A percentile compares a stretch with the other conserved stretches of the same genome.
Evolutionary conservation across 2,113 vertebrate genomes (phyloP).

Genomic region (Stercorarius parasiticus): DNA sequence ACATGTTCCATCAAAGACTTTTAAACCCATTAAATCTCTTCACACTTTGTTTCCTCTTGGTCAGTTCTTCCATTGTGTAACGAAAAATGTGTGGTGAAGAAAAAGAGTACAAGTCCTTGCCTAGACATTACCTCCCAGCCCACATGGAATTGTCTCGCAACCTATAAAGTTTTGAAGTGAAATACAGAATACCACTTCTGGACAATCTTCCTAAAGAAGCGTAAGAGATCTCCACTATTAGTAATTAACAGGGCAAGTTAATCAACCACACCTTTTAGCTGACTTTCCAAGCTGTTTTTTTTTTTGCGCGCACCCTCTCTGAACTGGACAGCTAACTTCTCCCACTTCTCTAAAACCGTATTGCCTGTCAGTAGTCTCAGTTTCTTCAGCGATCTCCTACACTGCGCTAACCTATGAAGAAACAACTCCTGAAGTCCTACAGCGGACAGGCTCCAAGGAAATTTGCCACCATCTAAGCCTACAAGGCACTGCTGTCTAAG

Average conservation of each 20-base stretch:
- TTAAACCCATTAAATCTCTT: neutral
- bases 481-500: neutral
- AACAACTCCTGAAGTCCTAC: neutral
- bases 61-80: neutral
- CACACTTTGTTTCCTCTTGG: neutral
- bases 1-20: neutral
- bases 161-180: neutral
- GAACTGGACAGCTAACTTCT: neutral
- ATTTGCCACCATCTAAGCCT: rapidly evolving
- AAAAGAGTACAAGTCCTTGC: neutral
- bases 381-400: neutral
- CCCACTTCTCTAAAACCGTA: neutral
- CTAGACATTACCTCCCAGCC: neutral
- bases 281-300: neutral
- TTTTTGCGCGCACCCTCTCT: neutral
- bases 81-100: neutral
- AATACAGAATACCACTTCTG: neutral
- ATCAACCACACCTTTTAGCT: neutral
- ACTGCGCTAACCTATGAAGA: neutral
- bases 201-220: neutral
- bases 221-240: neutral
- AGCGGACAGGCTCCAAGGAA: neutral
- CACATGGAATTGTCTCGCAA: rapidly evolving
- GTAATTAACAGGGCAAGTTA: neutral
- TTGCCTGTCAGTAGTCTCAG: neutral